phyloP scores from a whole-genome alignment of 23 tunicate genomes.

The Pegea sp. region DNA sequence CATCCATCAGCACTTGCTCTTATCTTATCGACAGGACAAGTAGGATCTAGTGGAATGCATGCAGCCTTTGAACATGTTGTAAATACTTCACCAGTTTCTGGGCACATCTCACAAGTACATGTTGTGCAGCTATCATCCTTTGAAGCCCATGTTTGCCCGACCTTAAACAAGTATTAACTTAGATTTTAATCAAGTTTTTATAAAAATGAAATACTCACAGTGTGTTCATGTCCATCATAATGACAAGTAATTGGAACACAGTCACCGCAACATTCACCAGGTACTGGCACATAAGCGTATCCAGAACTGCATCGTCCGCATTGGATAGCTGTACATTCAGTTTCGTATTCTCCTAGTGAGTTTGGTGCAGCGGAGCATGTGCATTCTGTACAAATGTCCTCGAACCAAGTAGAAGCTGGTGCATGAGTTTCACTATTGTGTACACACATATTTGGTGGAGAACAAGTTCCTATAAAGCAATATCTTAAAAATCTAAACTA shows the following conservation, averaged over 20 bases:
- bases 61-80: slow-evolving; percentile 50
- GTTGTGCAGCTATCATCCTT: slow-evolving; percentile 53
- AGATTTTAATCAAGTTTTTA: too few species aligned
- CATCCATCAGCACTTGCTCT: slow-evolving; percentile 86
- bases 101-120: slow-evolving; percentile 65
- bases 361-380: slow-evolving; percentile 43
- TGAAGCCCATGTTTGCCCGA: slow-evolving; percentile 87
- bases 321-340: slow-evolving; percentile 61
- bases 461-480: slow-evolving; percentile 66
- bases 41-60: slow-evolving; percentile 72
- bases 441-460: slow-evolving; percentile 48
- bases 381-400: slow-evolving; percentile 79
- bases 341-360: slow-evolving; percentile 37
- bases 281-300: slow-evolving; percentile 81
- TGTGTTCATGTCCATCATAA: slow-evolving; percentile 46
- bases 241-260: slow-evolving; percentile 88
- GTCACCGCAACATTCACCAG: slow-evolving; percentile 96
- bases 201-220: too few species aligned
- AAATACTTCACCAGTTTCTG: slow-evolving; percentile 78
- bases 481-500: too few species aligned
- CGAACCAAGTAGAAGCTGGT: slow-evolving; percentile 67
- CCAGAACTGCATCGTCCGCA: slow-evolving; percentile 91
- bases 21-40: slow-evolving; percentile 66
- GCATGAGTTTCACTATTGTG: slow-evolving; percentile 60
- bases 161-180: slow-evolving; percentile 27